Evolutionary conservation across 2,113 vertebrate genomes (phyloP).

Genomic region (Paedocypris sp.): DNA sequence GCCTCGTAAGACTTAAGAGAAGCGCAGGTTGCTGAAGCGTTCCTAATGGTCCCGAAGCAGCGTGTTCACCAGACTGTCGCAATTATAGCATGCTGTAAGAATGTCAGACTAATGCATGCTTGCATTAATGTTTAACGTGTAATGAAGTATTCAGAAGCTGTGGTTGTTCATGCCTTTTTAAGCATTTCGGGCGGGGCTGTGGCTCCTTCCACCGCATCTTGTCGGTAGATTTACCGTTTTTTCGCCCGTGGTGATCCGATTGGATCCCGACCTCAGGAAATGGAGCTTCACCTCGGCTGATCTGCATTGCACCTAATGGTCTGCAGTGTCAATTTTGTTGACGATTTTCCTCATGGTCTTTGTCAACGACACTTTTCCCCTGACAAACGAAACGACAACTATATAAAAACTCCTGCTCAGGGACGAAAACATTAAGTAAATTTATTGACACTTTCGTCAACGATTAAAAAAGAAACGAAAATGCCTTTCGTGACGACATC

Average conservation of each 20-base stretch:
- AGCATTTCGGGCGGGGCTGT: not conserved
- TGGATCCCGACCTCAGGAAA: not conserved
- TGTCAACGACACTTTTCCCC: no score
- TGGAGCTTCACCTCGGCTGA: conserved; percentile 8
- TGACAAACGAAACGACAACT: no score
- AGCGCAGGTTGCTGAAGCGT: no score
- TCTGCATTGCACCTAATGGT: conserved; percentile 30
- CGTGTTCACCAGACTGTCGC: not conserved
- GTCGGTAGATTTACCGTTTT: not conserved
- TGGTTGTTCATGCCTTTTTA: not conserved
- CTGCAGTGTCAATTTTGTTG: no score
- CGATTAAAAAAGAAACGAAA: no score
- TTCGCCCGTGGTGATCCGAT: not conserved
- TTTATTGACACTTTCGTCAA: no score
- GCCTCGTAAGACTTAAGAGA: no score
- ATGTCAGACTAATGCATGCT: not conserved
- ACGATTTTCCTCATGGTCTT: no score
- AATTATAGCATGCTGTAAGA: not conserved
- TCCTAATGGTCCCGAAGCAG: not conserved
- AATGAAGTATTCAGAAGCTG: not conserved
- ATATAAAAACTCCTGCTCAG: no score
- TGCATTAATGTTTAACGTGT: conserved; percentile 12
- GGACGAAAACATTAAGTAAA: no score
- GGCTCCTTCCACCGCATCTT: not conserved
- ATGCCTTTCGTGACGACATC: no score